These are phyloP conservation scores for Cheilosia urbana DNA, from an alignment of 2,888 invertebrate species.

Conservation along the genomic window DNA sequence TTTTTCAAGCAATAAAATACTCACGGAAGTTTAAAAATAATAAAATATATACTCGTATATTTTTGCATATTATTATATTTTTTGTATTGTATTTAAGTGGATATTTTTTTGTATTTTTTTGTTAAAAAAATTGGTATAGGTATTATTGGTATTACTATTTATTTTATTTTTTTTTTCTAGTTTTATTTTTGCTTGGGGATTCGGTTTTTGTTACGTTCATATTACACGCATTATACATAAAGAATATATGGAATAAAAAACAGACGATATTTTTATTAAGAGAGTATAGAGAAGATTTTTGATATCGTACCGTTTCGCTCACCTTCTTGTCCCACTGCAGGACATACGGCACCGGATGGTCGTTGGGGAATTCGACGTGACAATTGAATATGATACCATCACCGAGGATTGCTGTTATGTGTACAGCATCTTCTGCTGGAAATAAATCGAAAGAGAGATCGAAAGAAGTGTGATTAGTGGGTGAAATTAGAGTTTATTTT, in stretches of 20 bases:
- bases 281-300: slow-evolving; percentile 86
- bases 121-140: slow-evolving; percentile 49
- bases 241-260: slow-evolving; percentile 78
- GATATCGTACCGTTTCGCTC: slow-evolving; percentile 97
- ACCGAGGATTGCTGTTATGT: slow-evolving; percentile 98
- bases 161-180: slow-evolving; percentile 76
- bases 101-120: slow-evolving; percentile 57
- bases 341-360: slow-evolving; percentile 98
- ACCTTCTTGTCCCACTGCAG: slow-evolving; percentile 99
- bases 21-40: slow-evolving; percentile 75
- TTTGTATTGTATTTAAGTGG: slow-evolving; percentile 64
- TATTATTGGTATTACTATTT: slow-evolving; percentile 46
- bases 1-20: slow-evolving; percentile 74
- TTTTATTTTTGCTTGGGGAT: slow-evolving; percentile 76
- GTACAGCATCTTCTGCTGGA: slow-evolving; percentile 91
- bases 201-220: slow-evolving; percentile 68
- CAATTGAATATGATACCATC: slow-evolving; percentile 99
- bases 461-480: slow-evolving; percentile 9
- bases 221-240: slow-evolving; percentile 75
- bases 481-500: neutral
- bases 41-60: slow-evolving; percentile 71
- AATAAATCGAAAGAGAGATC: slow-evolving; percentile 36
- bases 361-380: slow-evolving; percentile 98
- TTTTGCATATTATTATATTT: slow-evolving; percentile 64
- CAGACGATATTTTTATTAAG: slow-evolving; percentile 83